phyloP scores from a whole-genome alignment of 2,113 vertebrate species.

The Galemys pyrenaicus region DNA sequence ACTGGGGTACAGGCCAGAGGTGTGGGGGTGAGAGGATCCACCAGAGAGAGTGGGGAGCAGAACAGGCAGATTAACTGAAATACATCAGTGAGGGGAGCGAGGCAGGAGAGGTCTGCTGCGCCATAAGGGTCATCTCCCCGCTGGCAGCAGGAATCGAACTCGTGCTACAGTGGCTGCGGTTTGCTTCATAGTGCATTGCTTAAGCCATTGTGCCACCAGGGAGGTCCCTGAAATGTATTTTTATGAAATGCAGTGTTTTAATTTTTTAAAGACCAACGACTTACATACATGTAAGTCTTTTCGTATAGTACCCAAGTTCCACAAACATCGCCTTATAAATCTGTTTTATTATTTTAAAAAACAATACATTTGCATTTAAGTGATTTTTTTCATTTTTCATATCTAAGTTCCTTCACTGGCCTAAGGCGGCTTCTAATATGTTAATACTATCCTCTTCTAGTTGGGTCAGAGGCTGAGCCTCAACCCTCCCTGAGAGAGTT shows the following conservation, averaged over 20 bases:
- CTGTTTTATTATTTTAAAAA: neutral
- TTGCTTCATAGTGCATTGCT: too few species aligned
- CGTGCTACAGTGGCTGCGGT: too few species aligned
- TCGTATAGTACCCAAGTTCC: neutral
- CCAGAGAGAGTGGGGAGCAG: too few species aligned
- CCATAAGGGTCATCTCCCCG: too few species aligned
- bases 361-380: neutral
- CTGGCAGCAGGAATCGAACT: too few species aligned
- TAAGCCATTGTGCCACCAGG: too few species aligned
- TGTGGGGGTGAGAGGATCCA: too few species aligned
- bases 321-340: neutral
- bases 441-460: neutral
- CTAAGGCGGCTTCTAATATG: neutral
- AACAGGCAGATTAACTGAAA: too few species aligned
- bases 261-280: neutral
- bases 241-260: constrained; percentile 21
- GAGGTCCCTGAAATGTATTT: neutral
- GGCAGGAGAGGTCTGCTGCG: too few species aligned
- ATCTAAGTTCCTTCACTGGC: neutral
- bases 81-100: too few species aligned
- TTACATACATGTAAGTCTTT: neutral
- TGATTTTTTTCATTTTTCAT: neutral
- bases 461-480: neutral
- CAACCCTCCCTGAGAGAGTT: neutral
- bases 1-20: too few species aligned